phyloP scores from a whole-genome alignment of 2,888 invertebrate genomes.

The Caenorhabditis sp. region DNA sequence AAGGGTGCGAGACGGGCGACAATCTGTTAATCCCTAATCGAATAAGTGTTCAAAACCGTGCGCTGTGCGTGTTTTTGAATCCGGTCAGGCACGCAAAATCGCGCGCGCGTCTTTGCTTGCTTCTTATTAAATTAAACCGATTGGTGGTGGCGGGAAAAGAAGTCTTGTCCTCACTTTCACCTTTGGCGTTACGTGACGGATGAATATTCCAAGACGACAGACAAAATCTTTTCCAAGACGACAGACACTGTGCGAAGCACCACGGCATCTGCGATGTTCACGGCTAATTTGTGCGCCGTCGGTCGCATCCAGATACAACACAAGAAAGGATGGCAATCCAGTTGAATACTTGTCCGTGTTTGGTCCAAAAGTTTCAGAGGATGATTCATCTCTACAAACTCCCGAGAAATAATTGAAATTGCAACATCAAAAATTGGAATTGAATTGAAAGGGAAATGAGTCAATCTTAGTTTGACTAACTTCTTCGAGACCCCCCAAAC shows the following conservation, averaged over 20 bases:
- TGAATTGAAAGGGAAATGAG: constrained; percentile 27
- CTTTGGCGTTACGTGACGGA: constrained; percentile 22
- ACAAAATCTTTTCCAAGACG: constrained; percentile 19
- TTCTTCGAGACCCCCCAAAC: constrained; percentile 1
- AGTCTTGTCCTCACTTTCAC: constrained; percentile 37
- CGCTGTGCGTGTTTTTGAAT: constrained; percentile 38
- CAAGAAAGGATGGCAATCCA: neutral
- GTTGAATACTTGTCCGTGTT: neutral
- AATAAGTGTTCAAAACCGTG: constrained; percentile 46
- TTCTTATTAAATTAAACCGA: constrained; percentile 47
- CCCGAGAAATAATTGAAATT: constrained; percentile 30
- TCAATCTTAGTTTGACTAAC: constrained; percentile 42
- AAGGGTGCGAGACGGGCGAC: constrained; percentile 1
- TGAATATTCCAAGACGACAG: constrained; percentile 3
- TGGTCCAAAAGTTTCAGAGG: constrained; percentile 1
- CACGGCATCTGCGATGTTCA: constrained; percentile 39
- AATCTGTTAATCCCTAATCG: constrained; percentile 53
- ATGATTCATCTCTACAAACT: constrained; percentile 3
- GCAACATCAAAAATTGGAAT: constrained; percentile 4
- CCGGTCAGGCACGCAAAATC: constrained; percentile 39
- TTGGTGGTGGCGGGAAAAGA: neutral
- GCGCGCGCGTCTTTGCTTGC: neutral
- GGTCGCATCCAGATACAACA: constrained; percentile 20
- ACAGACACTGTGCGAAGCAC: constrained; percentile 35
- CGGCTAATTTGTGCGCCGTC: constrained; percentile 46